Evolutionary conservation across 2,113 vertebrate genomes (phyloP), one percentile per base, ranked within the genome.

Genomic region (Psephotus haematonotus): DNA sequence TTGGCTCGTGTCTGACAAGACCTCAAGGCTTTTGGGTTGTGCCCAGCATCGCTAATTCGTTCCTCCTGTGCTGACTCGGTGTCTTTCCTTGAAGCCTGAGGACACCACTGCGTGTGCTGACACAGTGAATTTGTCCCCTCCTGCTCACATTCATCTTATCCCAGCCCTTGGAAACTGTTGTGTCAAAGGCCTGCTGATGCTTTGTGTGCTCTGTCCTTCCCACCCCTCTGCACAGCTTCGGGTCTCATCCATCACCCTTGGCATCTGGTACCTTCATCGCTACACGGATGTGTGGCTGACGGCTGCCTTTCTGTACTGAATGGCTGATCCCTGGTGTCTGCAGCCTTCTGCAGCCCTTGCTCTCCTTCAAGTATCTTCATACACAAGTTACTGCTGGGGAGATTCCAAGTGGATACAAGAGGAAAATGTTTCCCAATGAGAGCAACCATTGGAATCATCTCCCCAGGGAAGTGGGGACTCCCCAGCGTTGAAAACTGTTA

Each of bases 31-130:
- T 93, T 88, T 69, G 95, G 90, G 71, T 46, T 29, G 49, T 80
- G 53, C 92, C 82, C 93, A 94, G 88, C 59, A 28, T 0, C 4
- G 59, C 50, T 94, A 94, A 96, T 88, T 86, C 9, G 0, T 90
- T 95, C 94, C 94, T 94, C 68, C 79, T 93, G 92, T 81, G 82
- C 44, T 88, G 39, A 41, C 72, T 70, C n/a, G 35, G 33, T 95
- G 82, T 37, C 62, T 75, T 89, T 72, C 82, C 53, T 52, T 80
- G 60, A 46, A 91, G 83, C n/a, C 41, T 78, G 55, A 89, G 77
- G 81, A 86, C 72, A 92, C 17, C 72, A 16, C 81, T 59, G 89
- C 41, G 16, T 33, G 64, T 91, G 72, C 91, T 95, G 92, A 92
- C 84, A 83, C 25, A 18, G 60, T 41, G 72, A 20, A 70, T 97